Percentiles rank a stretch among this genome's conserved stretches.
Conservation (phyloP, 2,797 vertebrate species). For the Microhierax caerulescens region DNA sequence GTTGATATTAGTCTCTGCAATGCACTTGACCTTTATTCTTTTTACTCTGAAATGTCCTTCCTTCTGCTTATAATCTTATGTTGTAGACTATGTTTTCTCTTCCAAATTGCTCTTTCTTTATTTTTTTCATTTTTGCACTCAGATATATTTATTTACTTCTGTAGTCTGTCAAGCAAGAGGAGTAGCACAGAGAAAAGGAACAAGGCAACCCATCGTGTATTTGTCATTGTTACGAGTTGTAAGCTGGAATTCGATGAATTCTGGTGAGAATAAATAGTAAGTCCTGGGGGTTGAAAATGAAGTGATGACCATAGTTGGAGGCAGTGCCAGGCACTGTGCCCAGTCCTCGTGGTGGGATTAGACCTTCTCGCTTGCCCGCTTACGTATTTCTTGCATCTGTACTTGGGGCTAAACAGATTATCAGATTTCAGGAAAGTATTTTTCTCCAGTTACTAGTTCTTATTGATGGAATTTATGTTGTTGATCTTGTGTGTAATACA, state of each 20-base stretch:
- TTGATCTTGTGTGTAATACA: not conserved
- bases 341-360: not conserved
- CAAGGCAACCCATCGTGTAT: rapidly evolving
- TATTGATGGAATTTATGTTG: rapidly evolving
- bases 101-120: not conserved
- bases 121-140: not conserved
- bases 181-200: not conserved
- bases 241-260: not conserved
- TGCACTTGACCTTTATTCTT: not conserved
- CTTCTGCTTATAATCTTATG: not conserved
- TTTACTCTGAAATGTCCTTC: not conserved
- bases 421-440: not conserved
- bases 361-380: rapidly evolving
- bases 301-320: rapidly evolving
- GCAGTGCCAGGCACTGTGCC: rapidly evolving
- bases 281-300: not conserved
- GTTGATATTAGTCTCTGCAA: not conserved
- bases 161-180: not conserved
- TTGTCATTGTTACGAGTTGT: rapidly evolving
- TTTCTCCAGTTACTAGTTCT: not conserved
- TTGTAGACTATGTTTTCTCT: not conserved
- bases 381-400: not conserved
- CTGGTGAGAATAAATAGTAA: too few relatives aligned
- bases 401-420: not conserved
- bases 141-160: not conserved